phyloP scores from a whole-genome alignment of 2,113 vertebrate species.

The Azemiops feae region DNA sequence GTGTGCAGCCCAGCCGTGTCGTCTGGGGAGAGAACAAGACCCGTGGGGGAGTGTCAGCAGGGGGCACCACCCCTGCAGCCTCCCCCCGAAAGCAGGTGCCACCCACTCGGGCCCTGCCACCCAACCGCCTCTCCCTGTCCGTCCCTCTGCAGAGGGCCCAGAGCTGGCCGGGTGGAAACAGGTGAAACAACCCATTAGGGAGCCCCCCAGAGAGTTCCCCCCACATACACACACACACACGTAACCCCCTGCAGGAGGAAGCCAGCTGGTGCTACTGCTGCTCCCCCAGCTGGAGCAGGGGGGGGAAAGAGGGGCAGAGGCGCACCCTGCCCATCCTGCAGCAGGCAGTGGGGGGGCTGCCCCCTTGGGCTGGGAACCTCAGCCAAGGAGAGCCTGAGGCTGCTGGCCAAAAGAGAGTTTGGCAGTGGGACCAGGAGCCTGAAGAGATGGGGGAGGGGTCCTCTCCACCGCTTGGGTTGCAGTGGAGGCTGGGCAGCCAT shows the following conservation, averaged over 20 bases:
- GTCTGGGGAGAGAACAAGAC: constrained; percentile 70
- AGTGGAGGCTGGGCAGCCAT: background rate
- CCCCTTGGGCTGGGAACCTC: background rate
- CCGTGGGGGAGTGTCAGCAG: background rate
- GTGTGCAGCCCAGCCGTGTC: constrained; percentile 90
- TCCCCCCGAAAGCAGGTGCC: background rate
- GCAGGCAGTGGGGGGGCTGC: background rate
- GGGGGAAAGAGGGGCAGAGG: background rate
- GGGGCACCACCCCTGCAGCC: background rate
- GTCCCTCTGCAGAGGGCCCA: background rate
- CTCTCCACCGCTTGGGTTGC: background rate
- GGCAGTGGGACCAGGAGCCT: background rate
- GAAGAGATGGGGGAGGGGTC: background rate
- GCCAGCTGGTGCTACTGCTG: background rate
- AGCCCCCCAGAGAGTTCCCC: background rate
- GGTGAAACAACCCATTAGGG: background rate
- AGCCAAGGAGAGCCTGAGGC: background rate
- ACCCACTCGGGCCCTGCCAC: background rate
- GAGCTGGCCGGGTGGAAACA: background rate
- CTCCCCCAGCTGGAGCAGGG: too few relatives aligned
- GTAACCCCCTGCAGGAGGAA: background rate
- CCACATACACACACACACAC: too few relatives aligned
- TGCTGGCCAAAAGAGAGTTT: background rate
- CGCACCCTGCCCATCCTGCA: background rate
- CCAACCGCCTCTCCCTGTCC: background rate